Conservation (phyloP, 2,113 vertebrate species). For the Oreotrochilus melanogaster region DNA sequence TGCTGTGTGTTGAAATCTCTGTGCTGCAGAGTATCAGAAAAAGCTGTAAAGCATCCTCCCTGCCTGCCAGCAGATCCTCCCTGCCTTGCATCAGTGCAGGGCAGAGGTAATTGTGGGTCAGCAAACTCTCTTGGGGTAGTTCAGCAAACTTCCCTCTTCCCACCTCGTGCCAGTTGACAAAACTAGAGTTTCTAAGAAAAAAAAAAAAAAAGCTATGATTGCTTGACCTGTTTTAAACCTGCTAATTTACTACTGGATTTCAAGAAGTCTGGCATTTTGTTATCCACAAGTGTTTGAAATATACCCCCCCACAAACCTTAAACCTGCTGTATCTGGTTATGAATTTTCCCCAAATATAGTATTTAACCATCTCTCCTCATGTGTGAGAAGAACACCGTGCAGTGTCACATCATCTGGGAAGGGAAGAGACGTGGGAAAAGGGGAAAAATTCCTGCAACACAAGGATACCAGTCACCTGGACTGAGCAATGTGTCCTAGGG, state of each 20-base stretch:
- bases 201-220: not conserved
- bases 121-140: not conserved
- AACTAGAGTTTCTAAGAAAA: not conserved
- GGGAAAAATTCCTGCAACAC: not conserved
- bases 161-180: not conserved
- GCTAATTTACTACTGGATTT: not conserved
- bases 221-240: not conserved
- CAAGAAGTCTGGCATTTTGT: not conserved
- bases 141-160: not conserved
- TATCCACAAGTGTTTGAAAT: not conserved
- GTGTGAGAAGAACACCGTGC: not conserved
- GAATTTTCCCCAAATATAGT: not conserved
- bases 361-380: not conserved
- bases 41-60: not conserved
- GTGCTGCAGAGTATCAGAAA: not conserved
- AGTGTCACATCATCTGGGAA: not conserved
- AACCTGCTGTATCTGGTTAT: not conserved
- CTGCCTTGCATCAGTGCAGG: not conserved
- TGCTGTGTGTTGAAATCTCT: not conserved
- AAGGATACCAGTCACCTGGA: slow-evolving; percentile 6
- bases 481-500: accelerated
- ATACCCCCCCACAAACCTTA: not conserved
- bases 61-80: not conserved
- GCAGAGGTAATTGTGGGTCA: not conserved
- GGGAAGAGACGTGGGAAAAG: not conserved